These are phyloP conservation scores for Buceros bicornis DNA, from an alignment of 2,797 vertebrate genomes.

Conservation along the genomic window DNA sequence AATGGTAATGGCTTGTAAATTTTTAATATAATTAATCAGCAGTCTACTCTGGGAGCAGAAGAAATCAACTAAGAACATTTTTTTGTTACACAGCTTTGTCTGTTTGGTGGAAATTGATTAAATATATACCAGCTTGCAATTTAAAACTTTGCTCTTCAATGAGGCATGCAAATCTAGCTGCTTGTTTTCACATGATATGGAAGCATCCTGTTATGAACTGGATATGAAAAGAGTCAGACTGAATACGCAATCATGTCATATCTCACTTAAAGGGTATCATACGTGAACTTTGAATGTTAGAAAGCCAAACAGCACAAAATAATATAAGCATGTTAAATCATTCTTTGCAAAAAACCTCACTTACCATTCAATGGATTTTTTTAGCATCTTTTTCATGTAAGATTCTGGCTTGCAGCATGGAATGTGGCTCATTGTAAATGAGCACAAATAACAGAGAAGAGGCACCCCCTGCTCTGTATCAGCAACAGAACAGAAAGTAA, in stretches of 20 bases:
- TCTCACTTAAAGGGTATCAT: neutral
- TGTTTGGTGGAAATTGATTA: neutral
- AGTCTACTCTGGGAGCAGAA: neutral
- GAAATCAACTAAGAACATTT: neutral
- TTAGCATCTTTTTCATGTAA: neutral
- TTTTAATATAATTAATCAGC: neutral
- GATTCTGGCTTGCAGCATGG: neutral
- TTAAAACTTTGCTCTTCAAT: neutral
- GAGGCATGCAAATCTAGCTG: neutral
- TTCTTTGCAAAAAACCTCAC: neutral
- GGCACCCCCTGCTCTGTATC: neutral
- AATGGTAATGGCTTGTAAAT: neutral
- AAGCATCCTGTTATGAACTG: neutral
- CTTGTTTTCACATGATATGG: neutral
- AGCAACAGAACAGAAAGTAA: neutral
- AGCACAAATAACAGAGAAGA: neutral
- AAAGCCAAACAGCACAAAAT: neutral
- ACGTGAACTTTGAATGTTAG: neutral
- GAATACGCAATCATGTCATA: neutral
- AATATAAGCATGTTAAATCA: neutral
- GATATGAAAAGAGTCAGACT: neutral
- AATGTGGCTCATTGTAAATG: accelerated
- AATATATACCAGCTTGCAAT: neutral
- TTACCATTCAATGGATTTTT: neutral
- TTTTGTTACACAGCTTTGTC: neutral